Conservation (phyloP, 2,113 vertebrate species). For the Peromyscus californicus region DNA sequence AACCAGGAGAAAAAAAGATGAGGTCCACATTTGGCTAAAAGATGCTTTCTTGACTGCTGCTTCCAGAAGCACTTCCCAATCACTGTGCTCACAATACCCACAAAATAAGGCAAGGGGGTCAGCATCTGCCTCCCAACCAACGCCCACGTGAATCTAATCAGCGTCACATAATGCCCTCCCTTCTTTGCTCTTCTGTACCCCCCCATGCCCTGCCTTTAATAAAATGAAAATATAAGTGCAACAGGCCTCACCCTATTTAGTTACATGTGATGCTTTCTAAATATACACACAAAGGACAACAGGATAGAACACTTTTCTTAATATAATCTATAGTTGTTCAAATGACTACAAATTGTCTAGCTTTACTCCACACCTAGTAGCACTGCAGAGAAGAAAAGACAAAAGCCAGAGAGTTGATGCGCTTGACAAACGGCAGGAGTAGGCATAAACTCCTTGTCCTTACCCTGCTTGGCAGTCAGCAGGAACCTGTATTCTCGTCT, state of each 20-base stretch:
- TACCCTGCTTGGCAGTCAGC: not conserved
- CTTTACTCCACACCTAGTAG: not conserved
- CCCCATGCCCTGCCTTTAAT: not conserved
- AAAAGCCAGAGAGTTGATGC: not conserved
- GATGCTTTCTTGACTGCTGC: not conserved
- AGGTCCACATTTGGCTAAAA: not conserved
- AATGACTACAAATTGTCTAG: not conserved
- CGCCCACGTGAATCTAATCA: not conserved
- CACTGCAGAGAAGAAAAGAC: constrained; percentile 2
- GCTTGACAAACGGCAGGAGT: not conserved
- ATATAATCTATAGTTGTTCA: not conserved
- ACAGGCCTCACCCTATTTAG: not conserved
- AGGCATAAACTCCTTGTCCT: not conserved
- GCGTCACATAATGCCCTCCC: not conserved
- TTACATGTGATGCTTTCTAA: constrained; percentile 37
- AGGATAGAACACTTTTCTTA: not conserved
- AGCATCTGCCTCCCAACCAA: not conserved
- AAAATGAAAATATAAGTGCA: constrained; percentile 52
- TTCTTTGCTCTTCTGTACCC: not conserved
- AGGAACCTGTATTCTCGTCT: not conserved
- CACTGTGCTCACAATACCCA: not conserved
- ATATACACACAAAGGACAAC: not conserved
- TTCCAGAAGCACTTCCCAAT: not conserved
- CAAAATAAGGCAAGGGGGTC: not conserved
- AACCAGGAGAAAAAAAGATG: not conserved